Conservation (phyloP, 2,888 invertebrate species). For the Cataglyphis altisquamis region DNA sequence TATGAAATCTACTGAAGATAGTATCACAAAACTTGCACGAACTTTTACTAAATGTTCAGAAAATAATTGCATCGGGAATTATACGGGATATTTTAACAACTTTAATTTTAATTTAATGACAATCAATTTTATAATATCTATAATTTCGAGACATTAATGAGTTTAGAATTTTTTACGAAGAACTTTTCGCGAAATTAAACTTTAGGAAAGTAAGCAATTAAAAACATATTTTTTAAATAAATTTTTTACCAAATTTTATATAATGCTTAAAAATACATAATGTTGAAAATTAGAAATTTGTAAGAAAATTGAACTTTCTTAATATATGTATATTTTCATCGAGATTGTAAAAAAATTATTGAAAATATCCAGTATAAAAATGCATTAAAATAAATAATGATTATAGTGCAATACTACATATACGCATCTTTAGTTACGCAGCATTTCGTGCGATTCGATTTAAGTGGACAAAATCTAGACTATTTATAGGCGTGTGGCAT, state of each 20-base stretch:
- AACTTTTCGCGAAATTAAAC: background rate
- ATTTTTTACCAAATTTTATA: background rate
- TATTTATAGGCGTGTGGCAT: constrained; percentile 14
- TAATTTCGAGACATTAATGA: constrained; percentile 1
- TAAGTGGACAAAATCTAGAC: constrained; percentile 18
- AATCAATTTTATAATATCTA: background rate
- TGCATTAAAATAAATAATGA: background rate
- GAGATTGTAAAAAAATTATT: background rate
- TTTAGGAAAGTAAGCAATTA: background rate
- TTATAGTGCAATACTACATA: constrained; percentile 18
- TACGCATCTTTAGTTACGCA: constrained; percentile 9
- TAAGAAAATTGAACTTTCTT: background rate
- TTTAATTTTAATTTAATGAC: background rate
- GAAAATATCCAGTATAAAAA: background rate
- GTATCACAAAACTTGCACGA: background rate
- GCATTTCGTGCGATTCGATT: constrained; percentile 37
- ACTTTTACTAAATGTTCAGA: background rate
- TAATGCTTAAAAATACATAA: background rate
- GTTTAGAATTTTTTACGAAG: background rate
- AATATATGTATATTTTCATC: background rate
- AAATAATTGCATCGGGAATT: background rate
- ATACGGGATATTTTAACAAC: background rate
- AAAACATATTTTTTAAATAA: constrained; percentile 5
- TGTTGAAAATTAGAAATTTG: background rate
- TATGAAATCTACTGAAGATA: background rate